Percentiles rank a stretch among this genome's conserved stretches.
Conservation (phyloP, 1,140 invertebrate species). For the Arctopsyche grandis region DNA sequence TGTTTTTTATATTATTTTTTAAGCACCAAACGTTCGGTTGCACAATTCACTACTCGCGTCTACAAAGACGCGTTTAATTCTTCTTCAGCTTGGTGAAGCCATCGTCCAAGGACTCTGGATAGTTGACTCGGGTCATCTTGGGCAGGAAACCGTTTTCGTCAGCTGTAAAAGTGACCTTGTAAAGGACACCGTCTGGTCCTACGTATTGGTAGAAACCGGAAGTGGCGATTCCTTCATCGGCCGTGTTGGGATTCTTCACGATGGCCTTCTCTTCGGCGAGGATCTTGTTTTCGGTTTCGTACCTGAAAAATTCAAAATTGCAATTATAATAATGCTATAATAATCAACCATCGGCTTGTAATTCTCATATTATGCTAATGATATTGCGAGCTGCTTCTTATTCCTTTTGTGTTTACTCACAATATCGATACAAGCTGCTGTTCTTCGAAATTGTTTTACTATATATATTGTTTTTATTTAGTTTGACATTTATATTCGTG, state of each 20-base stretch:
- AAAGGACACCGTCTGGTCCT: constrained; percentile 69
- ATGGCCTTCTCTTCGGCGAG: constrained; percentile 75
- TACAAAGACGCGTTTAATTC: constrained; percentile 35
- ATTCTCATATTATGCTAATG: no score
- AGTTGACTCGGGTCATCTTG: constrained; percentile 63
- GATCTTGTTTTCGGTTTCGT: constrained; percentile 82
- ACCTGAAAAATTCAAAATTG: constrained; percentile 62
- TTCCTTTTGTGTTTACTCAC: no score
- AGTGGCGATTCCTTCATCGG: constrained; percentile 73
- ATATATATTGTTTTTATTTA: no score
- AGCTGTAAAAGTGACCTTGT: constrained; percentile 72
- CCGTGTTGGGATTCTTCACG: constrained; percentile 63
- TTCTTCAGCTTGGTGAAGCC: constrained; percentile 51
- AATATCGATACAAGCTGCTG: no score
- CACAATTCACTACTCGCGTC: neutral
- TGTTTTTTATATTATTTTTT: no score
- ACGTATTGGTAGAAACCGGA: constrained; percentile 73
- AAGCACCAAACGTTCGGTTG: neutral
- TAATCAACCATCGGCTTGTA: constrained; percentile 1
- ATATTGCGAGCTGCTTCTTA: no score
- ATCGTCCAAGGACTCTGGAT: constrained; percentile 59
- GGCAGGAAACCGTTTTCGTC: constrained; percentile 76
- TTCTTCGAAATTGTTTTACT: no score
- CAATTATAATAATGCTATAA: neutral
- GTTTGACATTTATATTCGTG: no score